Evolutionary conservation across 2,888 invertebrate genomes (phyloP), one percentile per base, ranked within the genome.

Genomic region (Rotaria macrura): DNA sequence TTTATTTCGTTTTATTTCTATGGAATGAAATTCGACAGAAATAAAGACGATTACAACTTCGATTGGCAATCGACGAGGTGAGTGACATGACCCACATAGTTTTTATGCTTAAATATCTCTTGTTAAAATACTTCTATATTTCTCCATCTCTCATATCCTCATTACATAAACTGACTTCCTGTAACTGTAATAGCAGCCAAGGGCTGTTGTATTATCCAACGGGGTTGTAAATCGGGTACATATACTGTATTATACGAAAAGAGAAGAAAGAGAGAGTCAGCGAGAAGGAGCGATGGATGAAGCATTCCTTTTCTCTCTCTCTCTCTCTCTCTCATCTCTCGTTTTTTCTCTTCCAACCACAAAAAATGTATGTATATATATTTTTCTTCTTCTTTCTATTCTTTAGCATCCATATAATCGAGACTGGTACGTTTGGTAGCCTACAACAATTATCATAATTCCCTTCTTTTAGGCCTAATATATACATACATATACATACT

Each of bases 401-500:
- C 65, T 65, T 34, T 38, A 34, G 34, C 65, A 65, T 65, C 65
- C 20, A 65, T 65, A 65, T 65, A 65, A 65, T 65, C 29, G 65
- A 65, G 20, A 6, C 65, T 65, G 34, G 65, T 29, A 65, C 34
- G 65, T 34, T 65, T 65, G 20, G 65, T 65, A 65, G 29, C 34
- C 29, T 65, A 65, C 38, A 65, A 65, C 65, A 38, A 65, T 65
- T 65, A 65, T 65, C 65, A 65, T 65, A 65, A 65, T 65, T 65
- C 34, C 65, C 34, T 65, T 65, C 65, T 65, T 38, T 20, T 14
- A 65, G 29, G 38, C 34, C 17, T 14, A 65, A 34, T 65, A 47
- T 14, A 47, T 47, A 65, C 29, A 65, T 34, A n/a, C 29, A 65
- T 65, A 34, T 34, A 29, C 65, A 65, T 65, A 65, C 29, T 65